A percentile compares a stretch with the other conserved stretches of the same genome.
Evolutionary conservation across 64 coral and sea anemone species (phyloP).

Genomic region (Stichodactyla helianthus): DNA sequence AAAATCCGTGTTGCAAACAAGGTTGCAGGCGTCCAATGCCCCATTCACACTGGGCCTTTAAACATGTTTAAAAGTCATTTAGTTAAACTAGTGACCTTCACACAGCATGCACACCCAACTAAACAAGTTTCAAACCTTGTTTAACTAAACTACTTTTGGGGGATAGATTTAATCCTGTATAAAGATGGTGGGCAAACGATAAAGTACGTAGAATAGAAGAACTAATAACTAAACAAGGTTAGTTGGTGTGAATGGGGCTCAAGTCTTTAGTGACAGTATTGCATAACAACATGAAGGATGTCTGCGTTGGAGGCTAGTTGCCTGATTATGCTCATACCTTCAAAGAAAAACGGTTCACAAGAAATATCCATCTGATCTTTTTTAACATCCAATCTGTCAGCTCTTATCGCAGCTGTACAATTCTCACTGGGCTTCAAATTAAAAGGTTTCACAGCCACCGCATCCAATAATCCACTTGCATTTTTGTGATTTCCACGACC

Average conservation of each 20-base stretch:
- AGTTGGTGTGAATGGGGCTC: not conserved
- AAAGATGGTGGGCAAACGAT: too few relatives aligned
- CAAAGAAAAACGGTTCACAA: slow-evolving; percentile 51
- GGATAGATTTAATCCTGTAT: too few relatives aligned
- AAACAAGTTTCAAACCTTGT: too few relatives aligned
- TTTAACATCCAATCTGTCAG: slow-evolving; percentile 1
- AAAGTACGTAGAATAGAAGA: too few relatives aligned
- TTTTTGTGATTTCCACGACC: not conserved
- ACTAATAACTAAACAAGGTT: too few relatives aligned
- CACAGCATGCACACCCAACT: too few relatives aligned
- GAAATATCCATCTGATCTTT: not conserved
- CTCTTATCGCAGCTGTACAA: not conserved
- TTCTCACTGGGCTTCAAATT: not conserved
- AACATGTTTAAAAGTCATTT: too few relatives aligned
- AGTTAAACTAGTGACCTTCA: too few relatives aligned
- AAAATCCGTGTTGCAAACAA: too few relatives aligned
- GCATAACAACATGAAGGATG: not conserved
- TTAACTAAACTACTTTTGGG: too few relatives aligned
- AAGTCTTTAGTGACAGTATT: slow-evolving; percentile 10
- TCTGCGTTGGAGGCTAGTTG: not conserved
- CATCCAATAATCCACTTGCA: not conserved
- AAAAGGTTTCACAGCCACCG: not conserved
- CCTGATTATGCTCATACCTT: slow-evolving; percentile 19
- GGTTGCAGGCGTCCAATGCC: too few relatives aligned
- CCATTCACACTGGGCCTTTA: too few relatives aligned